A percentile compares a stretch with the other conserved stretches of the same genome.
Evolutionary conservation across 2,113 vertebrate genomes (phyloP).

Genomic region (Neodon shergylaensis): DNA sequence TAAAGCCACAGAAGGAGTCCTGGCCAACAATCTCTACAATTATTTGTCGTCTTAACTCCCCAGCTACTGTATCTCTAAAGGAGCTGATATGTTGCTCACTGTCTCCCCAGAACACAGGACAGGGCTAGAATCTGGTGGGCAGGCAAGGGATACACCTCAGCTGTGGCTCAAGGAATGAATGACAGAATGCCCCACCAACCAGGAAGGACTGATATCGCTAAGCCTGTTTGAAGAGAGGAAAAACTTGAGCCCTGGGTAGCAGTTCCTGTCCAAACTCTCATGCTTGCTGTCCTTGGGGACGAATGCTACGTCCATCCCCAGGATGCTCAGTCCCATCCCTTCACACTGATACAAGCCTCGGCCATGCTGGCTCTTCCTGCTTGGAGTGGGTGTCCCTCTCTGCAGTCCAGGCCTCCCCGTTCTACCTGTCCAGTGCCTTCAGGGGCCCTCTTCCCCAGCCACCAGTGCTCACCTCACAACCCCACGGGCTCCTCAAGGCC

Average conservation of each 20-base stretch:
- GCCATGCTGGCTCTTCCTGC: not conserved
- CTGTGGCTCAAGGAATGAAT: not conserved
- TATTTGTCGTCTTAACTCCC: not conserved
- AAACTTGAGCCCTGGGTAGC: not conserved
- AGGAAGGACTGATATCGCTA: not conserved
- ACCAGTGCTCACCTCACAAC: conserved; percentile 35
- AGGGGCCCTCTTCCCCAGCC: conserved; percentile 29
- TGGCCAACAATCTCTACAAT: not conserved
- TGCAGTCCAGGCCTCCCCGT: not conserved
- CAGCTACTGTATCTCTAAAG: not conserved
- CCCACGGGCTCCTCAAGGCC: conserved; percentile 50
- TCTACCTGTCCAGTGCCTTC: not conserved
- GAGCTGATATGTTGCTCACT: not conserved
- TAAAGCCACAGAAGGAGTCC: conserved; percentile 22
- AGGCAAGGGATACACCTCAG: not conserved
- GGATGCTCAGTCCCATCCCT: not conserved
- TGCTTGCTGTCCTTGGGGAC: not conserved
- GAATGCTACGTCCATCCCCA: not conserved
- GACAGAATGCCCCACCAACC: not conserved
- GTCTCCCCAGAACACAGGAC: not conserved
- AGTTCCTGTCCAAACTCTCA: not conserved
- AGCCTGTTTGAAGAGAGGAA: conserved; percentile 15
- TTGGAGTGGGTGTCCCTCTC: not conserved
- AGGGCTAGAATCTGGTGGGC: not conserved
- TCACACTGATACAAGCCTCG: not conserved